These are phyloP conservation scores for Brachionus rotundiformis DNA, from an alignment of 1,140 invertebrate genomes.

Conservation along the genomic window DNA sequence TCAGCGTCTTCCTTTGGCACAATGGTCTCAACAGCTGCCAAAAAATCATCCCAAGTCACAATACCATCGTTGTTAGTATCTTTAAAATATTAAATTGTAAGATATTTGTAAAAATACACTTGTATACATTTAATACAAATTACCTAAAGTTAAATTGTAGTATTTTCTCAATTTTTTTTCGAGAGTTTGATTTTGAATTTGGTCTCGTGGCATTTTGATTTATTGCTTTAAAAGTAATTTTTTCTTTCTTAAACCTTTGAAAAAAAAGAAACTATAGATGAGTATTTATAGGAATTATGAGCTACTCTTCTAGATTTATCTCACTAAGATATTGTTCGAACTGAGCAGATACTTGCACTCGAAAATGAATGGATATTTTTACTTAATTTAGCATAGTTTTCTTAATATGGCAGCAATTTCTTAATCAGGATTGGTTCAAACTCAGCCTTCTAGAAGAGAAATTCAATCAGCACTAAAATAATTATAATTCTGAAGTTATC, in stretches of 20 bases:
- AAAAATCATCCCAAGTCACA: constrained; percentile 50
- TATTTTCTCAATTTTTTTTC: constrained; percentile 44
- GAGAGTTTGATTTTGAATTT: constrained; percentile 25
- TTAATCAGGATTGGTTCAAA: background rate
- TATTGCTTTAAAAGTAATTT: background rate
- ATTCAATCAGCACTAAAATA: background rate
- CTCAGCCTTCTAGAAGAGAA: background rate
- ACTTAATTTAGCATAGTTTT: constrained; percentile 35
- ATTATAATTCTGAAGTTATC: background rate
- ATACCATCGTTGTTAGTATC: constrained; percentile 52
- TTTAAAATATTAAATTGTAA: background rate
- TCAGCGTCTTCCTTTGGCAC: constrained; percentile 51
- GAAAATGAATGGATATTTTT: constrained; percentile 43
- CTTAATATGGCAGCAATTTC: background rate
- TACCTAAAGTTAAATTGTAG: constrained; percentile 47
- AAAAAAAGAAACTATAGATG: constrained; percentile 19
- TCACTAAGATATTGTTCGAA: background rate
- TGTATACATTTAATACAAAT: background rate
- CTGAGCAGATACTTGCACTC: background rate
- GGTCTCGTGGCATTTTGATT: constrained; percentile 45
- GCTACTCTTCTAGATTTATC: constrained; percentile 25
- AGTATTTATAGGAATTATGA: constrained; percentile 18
- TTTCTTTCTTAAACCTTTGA: background rate
- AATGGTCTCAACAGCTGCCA: constrained; percentile 39
- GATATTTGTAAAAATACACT: background rate